Evolutionary conservation across 2,113 vertebrate species (phyloP), one percentile per base, ranked within the genome.

Genomic region (Neolamprologus sp.): DNA sequence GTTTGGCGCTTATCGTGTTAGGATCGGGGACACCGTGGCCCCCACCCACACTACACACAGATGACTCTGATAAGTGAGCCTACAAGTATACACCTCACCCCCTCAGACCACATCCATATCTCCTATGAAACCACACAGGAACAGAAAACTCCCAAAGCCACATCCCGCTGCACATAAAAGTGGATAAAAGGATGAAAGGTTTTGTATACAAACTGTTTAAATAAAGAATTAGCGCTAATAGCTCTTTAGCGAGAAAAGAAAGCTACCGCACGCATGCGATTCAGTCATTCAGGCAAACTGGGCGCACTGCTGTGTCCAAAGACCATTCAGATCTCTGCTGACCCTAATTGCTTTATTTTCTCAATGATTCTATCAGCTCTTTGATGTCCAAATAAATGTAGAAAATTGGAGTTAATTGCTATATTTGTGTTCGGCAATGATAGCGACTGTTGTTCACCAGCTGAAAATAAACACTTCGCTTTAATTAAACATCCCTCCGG

Each of bases 161-260:
- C 92, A 95, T 95, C 93, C 95, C 87, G 53, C 91, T 90, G 92
- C 89, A 96, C 94, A 96, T 95, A 94, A 95, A 93, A 96, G 93
- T 93, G 91, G 94, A 97, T 96, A 96, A 96, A 96, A 92, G 94
- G 95, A 97, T 96, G 96, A 97, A 97, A 95, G 95, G 94, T 85
- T 96, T 92, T 95, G 95, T 96, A 94, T 95, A 96, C 95, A 96
- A 97, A 96, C 96, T 95, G 94, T 96, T 96, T 95, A 96, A 96
- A 96, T 96, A 95, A 96, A 95, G 96, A 95, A 96, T 97, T 96
- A 97, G 63, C 75, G 28, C 93, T 97, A 97, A 96, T 96, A 95
- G 94, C 93, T 94, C 92, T 95, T 95, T 89, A 96, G 96, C 95
- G 89, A 95, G 94, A 96, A 95, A 95, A 96, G 95, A 95, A 96